phyloP scores from a whole-genome alignment of 2,113 vertebrate genomes.

The Mobula birostris region DNA sequence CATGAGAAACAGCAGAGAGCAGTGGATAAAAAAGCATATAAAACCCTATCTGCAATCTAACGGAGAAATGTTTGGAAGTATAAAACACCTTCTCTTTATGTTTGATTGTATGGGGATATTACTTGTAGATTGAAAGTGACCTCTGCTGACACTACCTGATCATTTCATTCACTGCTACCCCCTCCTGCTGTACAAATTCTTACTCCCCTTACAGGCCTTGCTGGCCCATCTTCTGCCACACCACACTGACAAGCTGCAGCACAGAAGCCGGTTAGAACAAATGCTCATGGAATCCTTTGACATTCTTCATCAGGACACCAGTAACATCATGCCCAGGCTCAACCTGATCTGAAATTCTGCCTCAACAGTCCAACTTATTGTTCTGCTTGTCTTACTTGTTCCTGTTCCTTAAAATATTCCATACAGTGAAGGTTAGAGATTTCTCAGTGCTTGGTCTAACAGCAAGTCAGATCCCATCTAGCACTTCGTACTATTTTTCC shows the following conservation, averaged over 20 bases:
- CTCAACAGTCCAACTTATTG: background rate
- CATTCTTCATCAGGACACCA: background rate
- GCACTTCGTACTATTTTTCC: background rate
- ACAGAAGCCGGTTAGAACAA: background rate
- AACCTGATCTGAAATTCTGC: background rate
- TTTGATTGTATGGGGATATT: background rate
- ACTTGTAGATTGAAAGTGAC: background rate
- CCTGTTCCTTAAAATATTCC: background rate
- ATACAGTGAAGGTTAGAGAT: background rate
- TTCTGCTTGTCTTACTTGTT: background rate
- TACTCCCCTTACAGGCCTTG: background rate
- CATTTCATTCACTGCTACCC: background rate
- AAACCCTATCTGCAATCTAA: background rate
- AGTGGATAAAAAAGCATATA: background rate
- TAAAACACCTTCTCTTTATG: background rate
- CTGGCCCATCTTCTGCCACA: background rate
- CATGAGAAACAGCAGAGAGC: background rate
- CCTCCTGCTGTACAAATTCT: too few relatives aligned
- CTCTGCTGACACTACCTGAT: background rate
- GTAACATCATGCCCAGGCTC: background rate
- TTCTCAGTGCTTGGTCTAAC: background rate
- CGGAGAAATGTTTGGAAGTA: background rate
- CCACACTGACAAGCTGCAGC: too few relatives aligned
- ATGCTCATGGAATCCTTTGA: background rate
- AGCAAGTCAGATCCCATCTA: background rate